Base-by-base conservation (phyloP, 1,140 invertebrate species). In the Hesperophylax magnus region DNA sequence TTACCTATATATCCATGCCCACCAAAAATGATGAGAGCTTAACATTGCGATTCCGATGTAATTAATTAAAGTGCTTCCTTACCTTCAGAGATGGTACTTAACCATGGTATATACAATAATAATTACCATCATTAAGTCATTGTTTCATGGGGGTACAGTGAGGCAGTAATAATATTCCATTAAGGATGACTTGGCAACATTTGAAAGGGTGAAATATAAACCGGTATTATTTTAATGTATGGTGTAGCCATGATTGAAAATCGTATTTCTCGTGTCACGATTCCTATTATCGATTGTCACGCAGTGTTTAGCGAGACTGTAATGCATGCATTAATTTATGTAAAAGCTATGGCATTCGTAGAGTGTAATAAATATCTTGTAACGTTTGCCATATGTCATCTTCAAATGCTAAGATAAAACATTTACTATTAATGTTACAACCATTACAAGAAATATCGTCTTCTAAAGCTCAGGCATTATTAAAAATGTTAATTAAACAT, bases 111-210 rank as follows among this genome's bases (percentile, higher is more conserved):
- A 58, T 14, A 14, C 39, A 47, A 47, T 47, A 47, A 47, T 80
- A 83, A 83, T 83, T 83, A 60, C 79, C 60, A 79, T 83, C 75
- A 83, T 80, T 80, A 81, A 74, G 47, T n/a, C 54, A 61, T 79
- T 79, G 78, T 74, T 79, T 74, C 78, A 75, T 56, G 52, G 54
- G 52, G 71, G 53, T 20, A 52, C 39, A 39, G 5, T 71, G 67
- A 71, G 31, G 31, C 58, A 75, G 56, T 58, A 75, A 75, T 75
- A 75, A 27, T 58, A n/a, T 47, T 47, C 71, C 54, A 75, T 58
- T 58, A 27, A 58, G 52, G 24, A n/a, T 75, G 71, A 58, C 52
- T 75, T 58, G 71, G n/a, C 56, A 18, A 18, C 71, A 75, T 18
- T 17, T 75, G 47, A 54, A 75, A 75, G 54, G 71, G 71, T 75